A percentile compares a stretch with the other conserved stretches of the same genome.
phyloP scores from a whole-genome alignment of 1,140 invertebrate species.

The Euschistus heros region DNA sequence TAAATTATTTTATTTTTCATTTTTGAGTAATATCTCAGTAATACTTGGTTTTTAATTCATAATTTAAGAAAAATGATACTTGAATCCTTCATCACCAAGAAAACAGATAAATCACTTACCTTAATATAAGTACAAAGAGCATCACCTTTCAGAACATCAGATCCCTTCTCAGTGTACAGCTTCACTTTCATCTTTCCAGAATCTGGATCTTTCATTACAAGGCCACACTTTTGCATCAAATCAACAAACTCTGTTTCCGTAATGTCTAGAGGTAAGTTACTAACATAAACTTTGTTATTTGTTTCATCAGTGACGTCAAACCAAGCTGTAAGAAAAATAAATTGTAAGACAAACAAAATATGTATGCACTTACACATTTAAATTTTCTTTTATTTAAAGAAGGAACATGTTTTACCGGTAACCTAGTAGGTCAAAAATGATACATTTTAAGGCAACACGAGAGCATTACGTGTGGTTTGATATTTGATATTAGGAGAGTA shows the following conservation, averaged over 20 bases:
- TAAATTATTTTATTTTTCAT: too few species aligned
- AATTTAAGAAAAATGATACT: too few species aligned
- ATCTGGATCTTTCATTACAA: slow-evolving; percentile 78
- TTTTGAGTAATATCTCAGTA: too few species aligned
- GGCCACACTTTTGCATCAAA: slow-evolving; percentile 92
- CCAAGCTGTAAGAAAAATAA: slow-evolving; percentile 52
- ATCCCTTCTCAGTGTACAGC: slow-evolving; percentile 76
- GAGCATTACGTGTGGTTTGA: too few species aligned
- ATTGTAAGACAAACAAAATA: too few species aligned
- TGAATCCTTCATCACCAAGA: neutral
- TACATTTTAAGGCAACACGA: too few species aligned
- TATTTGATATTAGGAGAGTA: too few species aligned
- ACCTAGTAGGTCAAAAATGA: too few species aligned
- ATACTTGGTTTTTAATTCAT: too few species aligned
- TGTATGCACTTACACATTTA: too few species aligned
- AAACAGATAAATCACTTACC: slow-evolving; percentile 38
- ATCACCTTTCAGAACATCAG: slow-evolving; percentile 86
- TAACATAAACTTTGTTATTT: slow-evolving; percentile 96
- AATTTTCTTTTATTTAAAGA: too few species aligned
- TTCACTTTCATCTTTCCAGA: slow-evolving; percentile 86
- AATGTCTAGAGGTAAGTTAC: slow-evolving; percentile 78
- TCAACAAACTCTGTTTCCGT: slow-evolving; percentile 82
- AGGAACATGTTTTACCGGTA: too few species aligned
- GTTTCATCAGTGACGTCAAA: slow-evolving; percentile 86
- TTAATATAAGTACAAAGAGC: slow-evolving; percentile 95